These are phyloP conservation scores for Hirtodrosophila cameraria DNA, from an alignment of 2,888 invertebrate genomes.

Conservation along the genomic window DNA sequence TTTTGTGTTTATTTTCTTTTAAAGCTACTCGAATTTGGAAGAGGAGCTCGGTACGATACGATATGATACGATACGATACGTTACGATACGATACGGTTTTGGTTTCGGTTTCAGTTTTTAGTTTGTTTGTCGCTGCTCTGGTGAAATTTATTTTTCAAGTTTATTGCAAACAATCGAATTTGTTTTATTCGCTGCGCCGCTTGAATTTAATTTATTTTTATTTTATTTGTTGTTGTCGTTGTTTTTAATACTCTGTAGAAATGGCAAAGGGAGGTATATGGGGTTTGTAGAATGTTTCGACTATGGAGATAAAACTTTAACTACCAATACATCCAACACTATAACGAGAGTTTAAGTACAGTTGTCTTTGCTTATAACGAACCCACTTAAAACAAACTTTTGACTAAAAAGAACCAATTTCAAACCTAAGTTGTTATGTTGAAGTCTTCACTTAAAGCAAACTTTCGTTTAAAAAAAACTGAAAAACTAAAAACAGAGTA, in stretches of 20 bases:
- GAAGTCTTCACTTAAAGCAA: too few species aligned
- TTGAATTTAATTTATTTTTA: constrained; percentile 39
- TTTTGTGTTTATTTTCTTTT: neutral
- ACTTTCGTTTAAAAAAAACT: too few species aligned
- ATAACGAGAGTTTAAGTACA: too few species aligned
- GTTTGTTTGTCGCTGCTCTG: constrained; percentile 21
- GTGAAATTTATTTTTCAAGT: constrained; percentile 52
- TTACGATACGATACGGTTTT: constrained; percentile 10
- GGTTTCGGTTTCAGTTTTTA: constrained; percentile 24
- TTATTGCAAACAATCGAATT: constrained; percentile 59
- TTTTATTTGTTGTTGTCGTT: constrained; percentile 11
- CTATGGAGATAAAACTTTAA: too few species aligned
- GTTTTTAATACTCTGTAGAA: neutral
- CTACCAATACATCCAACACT: too few species aligned
- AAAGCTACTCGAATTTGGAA: constrained; percentile 1
- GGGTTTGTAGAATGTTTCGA: too few species aligned
- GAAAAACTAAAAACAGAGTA: neutral
- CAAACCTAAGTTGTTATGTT: too few species aligned
- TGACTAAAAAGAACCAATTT: too few species aligned
- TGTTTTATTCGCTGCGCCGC: constrained; percentile 29
- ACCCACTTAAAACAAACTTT: too few species aligned
- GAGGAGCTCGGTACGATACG: neutral
- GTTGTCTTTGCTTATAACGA: too few species aligned
- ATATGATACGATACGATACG: constrained; percentile 6
- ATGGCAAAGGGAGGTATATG: neutral